Evolutionary conservation across 2,113 vertebrate species (phyloP).

Genomic region (Oreotragus oreotragus): DNA sequence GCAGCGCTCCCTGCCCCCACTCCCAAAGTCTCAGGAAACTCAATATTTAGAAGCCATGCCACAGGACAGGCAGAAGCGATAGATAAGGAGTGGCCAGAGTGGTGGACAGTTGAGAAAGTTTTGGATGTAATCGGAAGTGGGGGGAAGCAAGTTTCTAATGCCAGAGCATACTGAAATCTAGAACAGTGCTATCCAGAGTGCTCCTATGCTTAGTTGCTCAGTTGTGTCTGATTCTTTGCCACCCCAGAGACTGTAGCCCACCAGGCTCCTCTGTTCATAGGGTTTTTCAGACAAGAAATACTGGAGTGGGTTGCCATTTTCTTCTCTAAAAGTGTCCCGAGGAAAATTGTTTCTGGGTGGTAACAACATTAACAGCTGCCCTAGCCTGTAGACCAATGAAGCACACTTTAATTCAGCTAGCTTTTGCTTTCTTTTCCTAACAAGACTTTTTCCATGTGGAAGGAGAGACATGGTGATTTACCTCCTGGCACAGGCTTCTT

Average conservation of each 20-base stretch:
- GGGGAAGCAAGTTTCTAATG: not conserved
- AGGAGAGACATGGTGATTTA: not conserved
- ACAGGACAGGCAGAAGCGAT: not conserved
- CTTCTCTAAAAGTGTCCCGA: not conserved
- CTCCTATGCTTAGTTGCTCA: not conserved
- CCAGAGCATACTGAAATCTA: not conserved
- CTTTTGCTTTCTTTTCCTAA: not conserved
- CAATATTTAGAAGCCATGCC: not conserved
- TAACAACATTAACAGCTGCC: not conserved
- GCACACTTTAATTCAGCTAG: not conserved
- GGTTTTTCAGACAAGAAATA: not conserved
- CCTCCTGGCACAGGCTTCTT: not conserved
- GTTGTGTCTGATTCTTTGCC: not conserved
- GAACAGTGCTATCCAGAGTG: not conserved
- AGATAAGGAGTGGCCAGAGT: not conserved
- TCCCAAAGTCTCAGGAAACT: not conserved
- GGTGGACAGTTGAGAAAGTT: not conserved
- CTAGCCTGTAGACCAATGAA: not conserved
- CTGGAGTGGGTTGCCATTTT: not conserved
- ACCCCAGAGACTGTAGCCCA: not conserved
- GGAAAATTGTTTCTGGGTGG: not conserved
- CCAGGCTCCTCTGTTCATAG: not conserved
- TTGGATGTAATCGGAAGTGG: rapidly evolving
- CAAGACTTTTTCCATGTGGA: not conserved
- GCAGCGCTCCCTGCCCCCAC: rapidly evolving